Percentiles rank a stretch among this genome's conserved stretches.
phyloP scores from a whole-genome alignment of 2,113 vertebrate species.

The Bombycilla garrulus region DNA sequence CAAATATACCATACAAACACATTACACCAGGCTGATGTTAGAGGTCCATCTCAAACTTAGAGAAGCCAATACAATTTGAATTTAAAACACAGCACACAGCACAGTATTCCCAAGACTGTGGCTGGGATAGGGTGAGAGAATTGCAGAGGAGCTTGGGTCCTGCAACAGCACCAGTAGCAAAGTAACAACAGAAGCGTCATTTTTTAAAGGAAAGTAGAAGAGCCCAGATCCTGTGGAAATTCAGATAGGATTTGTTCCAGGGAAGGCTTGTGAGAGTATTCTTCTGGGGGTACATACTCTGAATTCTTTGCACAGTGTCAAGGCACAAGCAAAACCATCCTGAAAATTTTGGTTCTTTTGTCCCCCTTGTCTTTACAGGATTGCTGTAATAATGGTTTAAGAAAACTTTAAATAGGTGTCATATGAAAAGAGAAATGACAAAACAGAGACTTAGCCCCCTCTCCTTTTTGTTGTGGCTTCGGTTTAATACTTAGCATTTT shows the following conservation, averaged over 20 bases:
- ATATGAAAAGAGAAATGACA: background rate
- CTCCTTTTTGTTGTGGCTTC: background rate
- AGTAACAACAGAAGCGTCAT: background rate
- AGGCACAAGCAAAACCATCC: background rate
- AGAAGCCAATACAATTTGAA: background rate
- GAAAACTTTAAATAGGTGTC: background rate
- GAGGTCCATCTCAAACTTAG: constrained; percentile 21
- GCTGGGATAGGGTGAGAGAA: background rate
- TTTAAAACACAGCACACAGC: background rate
- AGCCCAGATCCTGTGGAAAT: background rate
- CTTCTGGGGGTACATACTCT: background rate
- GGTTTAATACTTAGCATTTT: constrained; percentile 8
- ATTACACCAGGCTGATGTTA: constrained; percentile 10
- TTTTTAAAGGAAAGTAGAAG: background rate
- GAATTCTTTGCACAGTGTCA: background rate
- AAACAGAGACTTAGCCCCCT: background rate
- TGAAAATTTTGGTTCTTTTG: background rate
- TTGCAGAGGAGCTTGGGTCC: background rate
- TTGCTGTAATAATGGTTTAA: background rate
- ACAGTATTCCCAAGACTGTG: background rate
- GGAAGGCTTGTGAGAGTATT: background rate
- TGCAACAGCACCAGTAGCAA: background rate
- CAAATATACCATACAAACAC: constrained; percentile 31
- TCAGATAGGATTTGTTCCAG: background rate
- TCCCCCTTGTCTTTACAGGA: background rate